A percentile compares a stretch with the other conserved stretches of the same genome.
Conservation (phyloP, 2,113 vertebrate species). For the Apaloderma vittatum region DNA sequence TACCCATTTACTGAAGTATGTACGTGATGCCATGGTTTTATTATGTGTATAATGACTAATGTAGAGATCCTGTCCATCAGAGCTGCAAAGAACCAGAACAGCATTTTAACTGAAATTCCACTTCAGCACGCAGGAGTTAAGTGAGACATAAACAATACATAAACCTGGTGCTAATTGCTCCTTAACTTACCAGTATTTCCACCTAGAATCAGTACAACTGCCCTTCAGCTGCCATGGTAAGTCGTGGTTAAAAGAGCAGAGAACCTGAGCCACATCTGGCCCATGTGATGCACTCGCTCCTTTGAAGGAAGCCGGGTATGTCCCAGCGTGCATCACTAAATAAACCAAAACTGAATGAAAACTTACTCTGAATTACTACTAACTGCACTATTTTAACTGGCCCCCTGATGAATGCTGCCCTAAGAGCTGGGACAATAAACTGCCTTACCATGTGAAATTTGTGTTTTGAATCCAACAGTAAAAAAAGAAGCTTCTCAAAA, state of each 20-base stretch:
- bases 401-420: constrained; percentile 5
- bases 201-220: not conserved
- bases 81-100: not conserved
- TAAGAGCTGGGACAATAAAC: not conserved
- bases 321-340: not conserved
- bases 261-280: rapidly evolving
- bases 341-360: not conserved
- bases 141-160: not conserved
- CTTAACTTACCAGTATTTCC: not conserved
- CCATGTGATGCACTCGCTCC: rapidly evolving
- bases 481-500: not conserved
- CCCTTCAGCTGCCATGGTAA: not conserved
- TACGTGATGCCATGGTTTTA: not conserved
- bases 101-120: not conserved
- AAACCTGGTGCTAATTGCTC: not conserved
- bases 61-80: not conserved
- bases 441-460: not conserved
- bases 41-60: not conserved
- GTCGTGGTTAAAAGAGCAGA: not conserved
- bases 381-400: constrained; percentile 54
- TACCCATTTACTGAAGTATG: not conserved
- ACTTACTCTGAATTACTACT: constrained; percentile 8
- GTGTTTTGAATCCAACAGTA: not conserved
- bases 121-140: not conserved
- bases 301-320: not conserved